Base-by-base conservation (phyloP, 2,888 invertebrate species). In the Chrysina gloriosa region DNA sequence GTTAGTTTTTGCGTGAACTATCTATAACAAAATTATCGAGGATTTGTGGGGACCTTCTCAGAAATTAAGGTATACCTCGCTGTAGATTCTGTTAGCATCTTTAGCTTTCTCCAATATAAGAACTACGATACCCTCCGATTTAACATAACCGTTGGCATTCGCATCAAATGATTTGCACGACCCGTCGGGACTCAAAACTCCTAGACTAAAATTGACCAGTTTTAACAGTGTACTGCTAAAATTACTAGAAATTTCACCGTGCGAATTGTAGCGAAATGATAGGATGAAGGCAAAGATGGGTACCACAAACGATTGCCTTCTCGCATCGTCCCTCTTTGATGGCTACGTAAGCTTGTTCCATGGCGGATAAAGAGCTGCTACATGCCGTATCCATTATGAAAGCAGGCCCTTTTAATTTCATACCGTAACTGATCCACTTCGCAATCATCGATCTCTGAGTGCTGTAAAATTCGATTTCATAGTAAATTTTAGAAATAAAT, bases 321-420 rank as follows among this genome's bases (percentile, higher is more conserved):
- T 98, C 96, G 77, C 96, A 95, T 71, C 91, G 89, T 0, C 95
- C 96, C 72, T 89, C 88, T 34, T 92, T 85, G 50, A 96, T 89
- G 0, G 92, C 88, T 56, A 88, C 86, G 80, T 91, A 93, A 9
- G 93, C 94, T 71, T 91, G 90, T 76, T 97, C 94, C 67, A 97
- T 73, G 0, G 96, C 97, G 75, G 93, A 90, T 72, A 96, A 86
- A 5, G 96, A 94, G 65, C 97, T 97, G n/a, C 96, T 96, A 81
- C 97, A 97, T 0, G 97, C 97, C 0, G 96, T 95, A 83, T 98
- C 97, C 4, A 95, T 86, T 0, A 92, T 88, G 84, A 91, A 94
- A 3, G 96, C 95, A 0, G 97, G 97, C 0, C 97, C 96, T 75
- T 91, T 92, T 11, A 95, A 86, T 23, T 96, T 96, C 70, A 97